These are phyloP conservation scores for Leptopterna dolabrata DNA, from an alignment of 2,888 invertebrate species.

Conservation along the genomic window DNA sequence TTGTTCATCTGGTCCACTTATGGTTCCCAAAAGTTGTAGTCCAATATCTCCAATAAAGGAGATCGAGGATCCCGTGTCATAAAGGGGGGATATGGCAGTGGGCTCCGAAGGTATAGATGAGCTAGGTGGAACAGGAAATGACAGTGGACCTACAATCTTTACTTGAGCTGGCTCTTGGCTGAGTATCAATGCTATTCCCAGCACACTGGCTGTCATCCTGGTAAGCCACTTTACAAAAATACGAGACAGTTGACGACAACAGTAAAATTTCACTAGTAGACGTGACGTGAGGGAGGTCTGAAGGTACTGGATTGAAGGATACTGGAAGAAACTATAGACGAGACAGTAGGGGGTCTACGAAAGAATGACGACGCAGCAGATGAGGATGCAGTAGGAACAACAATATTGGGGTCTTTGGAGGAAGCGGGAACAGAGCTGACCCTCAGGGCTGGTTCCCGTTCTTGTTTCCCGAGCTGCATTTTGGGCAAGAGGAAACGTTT, in stretches of 20 bases:
- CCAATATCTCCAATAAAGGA: constrained; percentile 8
- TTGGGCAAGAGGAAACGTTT: background rate
- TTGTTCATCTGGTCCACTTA: background rate
- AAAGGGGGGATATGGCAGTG: background rate
- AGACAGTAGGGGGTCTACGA: background rate
- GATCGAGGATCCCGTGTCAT: constrained; percentile 1
- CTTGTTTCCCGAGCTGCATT: background rate
- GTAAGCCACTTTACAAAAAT: no score
- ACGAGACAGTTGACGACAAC: no score
- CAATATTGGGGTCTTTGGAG: background rate
- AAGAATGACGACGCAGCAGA: background rate
- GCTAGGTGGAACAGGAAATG: background rate
- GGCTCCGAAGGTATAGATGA: background rate
- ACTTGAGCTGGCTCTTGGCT: no score
- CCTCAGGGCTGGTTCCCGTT: constrained; percentile 23
- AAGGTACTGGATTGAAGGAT: no score
- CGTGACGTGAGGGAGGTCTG: no score
- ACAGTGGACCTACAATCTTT: background rate
- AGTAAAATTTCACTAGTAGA: no score
- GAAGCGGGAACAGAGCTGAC: background rate
- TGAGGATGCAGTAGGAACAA: no score
- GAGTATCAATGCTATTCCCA: no score
- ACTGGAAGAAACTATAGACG: no score
- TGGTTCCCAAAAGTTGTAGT: background rate
- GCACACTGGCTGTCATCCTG: no score